Base-by-base conservation (phyloP, 2,113 vertebrate species). In the Aythya baeri region DNA sequence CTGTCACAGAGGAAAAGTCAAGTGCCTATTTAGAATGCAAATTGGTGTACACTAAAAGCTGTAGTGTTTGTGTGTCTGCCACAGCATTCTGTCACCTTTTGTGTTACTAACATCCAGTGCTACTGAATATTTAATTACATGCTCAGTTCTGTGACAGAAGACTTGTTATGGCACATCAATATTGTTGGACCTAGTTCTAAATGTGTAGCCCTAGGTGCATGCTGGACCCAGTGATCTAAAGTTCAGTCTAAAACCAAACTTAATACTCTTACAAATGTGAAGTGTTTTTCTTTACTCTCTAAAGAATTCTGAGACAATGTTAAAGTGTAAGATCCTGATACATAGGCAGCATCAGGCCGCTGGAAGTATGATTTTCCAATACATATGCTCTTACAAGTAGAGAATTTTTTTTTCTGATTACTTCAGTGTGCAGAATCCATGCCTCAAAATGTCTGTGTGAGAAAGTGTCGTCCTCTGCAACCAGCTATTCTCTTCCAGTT, bases 1-100 rank as follows among this genome's bases (percentile, higher is more conserved):
- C 59, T 89, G 81, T 82, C 93, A 95, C 62, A 83, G 84, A 94
- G 50, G 71, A 94, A 94, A 95, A 95, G 86, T 92, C 95, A 96
- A 96, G 70, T 78, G 83, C 34, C 66, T 94, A 83, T 93, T 94
- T 89, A 75, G 70, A 89, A 96, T 97, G 83, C 66, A 92, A 92
- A 92, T 46, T 87, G 58, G 31, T 76, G 43, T 76, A 72, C 72
- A 70, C 43, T 54, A 50, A 94, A 89, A 80, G 67, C 84, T 94
- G 49, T 76, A 70, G 79, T 77, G 72, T 91, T 85, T 91, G 43
- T 82, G 32, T 82, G 71, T 49, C 89, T 91, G 38, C 62, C 50
- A 31, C 29, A 62, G 36, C 13, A 23, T 80, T 87, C 86, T 79
- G 54, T 76, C 84, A 49, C 36, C 44, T 83, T 92, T 59, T 85